Conservation (phyloP, 2,888 invertebrate species). For the Scelioninae gen. 2 region DNA sequence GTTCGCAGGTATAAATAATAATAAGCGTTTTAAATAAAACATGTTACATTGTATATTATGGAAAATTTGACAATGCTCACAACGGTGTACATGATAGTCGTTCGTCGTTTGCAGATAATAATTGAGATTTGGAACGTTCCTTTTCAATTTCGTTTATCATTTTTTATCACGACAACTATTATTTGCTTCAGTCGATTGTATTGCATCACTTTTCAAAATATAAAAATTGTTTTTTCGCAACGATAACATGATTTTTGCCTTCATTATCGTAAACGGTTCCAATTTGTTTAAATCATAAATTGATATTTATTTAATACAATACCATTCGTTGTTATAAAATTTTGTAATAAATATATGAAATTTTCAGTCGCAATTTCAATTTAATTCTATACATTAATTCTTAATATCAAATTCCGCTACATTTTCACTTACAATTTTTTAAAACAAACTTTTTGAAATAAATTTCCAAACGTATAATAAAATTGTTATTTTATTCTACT, state of each 20-base stretch:
- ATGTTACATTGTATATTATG: conserved; percentile 71
- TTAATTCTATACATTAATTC: too few relatives aligned
- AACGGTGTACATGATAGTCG: conserved; percentile 59
- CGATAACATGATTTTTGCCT: too few relatives aligned
- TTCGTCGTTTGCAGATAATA: conserved; percentile 51
- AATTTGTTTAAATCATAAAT: too few relatives aligned
- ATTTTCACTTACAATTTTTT: too few relatives aligned
- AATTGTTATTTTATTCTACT: conserved; percentile 1
- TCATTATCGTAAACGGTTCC: too few relatives aligned
- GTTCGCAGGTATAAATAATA: conserved; percentile 13
- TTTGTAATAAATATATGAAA: too few relatives aligned
- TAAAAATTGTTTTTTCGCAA: too few relatives aligned
- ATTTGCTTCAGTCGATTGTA: conserved; percentile 42
- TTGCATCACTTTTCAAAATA: conserved; percentile 48
- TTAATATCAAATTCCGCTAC: too few relatives aligned
- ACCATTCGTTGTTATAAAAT: too few relatives aligned
- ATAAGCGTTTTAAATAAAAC: conserved; percentile 45
- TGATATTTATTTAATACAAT: too few relatives aligned
- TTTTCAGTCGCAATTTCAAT: too few relatives aligned
- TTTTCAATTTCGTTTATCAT: conserved; percentile 41
- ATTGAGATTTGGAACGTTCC: conserved; percentile 55
- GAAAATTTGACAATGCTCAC: conserved; percentile 72
- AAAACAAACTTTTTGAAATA: too few relatives aligned
- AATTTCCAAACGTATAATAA: conserved; percentile 1
- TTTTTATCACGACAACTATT: conserved; percentile 50